Base-by-base conservation (phyloP, 2,113 vertebrate species). In the Chloebia gouldiae region DNA sequence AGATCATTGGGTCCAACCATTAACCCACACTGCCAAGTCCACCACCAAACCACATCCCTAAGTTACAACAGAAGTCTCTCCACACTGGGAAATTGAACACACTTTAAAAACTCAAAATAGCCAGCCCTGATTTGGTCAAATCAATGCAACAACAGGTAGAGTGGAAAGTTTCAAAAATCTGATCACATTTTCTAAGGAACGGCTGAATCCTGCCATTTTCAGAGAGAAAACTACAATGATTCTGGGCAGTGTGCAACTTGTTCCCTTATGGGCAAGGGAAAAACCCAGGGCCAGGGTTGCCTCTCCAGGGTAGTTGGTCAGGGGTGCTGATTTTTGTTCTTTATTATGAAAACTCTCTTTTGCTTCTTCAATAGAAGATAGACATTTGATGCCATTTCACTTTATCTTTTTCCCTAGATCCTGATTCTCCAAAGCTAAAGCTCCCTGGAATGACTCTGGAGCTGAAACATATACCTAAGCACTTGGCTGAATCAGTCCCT, bases 401-500 rank as follows among this genome's bases (percentile, higher is more conserved):
- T 77, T 90, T 1, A 1, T 39, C 59, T 66, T 72, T 90, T 77
- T 47, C 44, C 25, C 33, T 33, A 35, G 35, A 66, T 69, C 24
- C 45, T 86, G 57, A 50, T 42, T 24, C 66, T 72, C 53, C 49
- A 77, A 81, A 54, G 59, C 84, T 85, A 65, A 91, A 91, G 53
- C 60, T 93, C 45, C 56, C 68, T 27, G 31, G 64, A 47, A 77
- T 22, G 39, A 40, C 47, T 90, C 75, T 31, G 51, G n/a, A 68
- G 72, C 47, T 78, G 72, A 90, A 75, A 75, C 23, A 70, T 4
- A 15, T 30, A 75, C 45, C 20, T 31, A 49, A 88, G 42, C 45
- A 75, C 56, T 81, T 49, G 45, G 60, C 44, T 96, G 88, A 92
- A 90, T 86, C 88, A 88, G 72, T 49, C 51, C 69, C 86, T 81